Conservation (phyloP, 2,888 invertebrate species). For the Gibbula magus region DNA sequence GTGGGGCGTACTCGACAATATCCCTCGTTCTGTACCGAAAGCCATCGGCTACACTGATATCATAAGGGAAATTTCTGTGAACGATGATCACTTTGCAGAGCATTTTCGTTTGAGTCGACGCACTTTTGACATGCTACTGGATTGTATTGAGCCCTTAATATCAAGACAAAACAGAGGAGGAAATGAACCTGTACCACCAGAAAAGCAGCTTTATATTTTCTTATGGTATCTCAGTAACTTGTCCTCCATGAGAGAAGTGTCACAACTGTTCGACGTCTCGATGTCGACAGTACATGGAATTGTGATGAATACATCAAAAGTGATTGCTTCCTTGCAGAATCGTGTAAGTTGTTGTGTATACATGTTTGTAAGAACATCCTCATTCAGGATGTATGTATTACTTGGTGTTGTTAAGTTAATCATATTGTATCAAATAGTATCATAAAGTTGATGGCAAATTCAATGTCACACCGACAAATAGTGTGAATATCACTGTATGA, state of each 20-base stretch:
- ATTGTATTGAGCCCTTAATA: not conserved
- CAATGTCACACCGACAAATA: not conserved
- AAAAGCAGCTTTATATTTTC: slow-evolving; percentile 8
- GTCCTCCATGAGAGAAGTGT: slow-evolving; percentile 9
- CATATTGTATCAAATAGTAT: too few relatives aligned
- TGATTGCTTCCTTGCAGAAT: not conserved
- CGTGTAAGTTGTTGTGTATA: not conserved
- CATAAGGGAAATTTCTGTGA: not conserved
- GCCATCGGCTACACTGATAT: not conserved
- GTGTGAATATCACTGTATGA: not conserved
- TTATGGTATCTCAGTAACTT: not conserved
- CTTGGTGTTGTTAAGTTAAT: too few relatives aligned
- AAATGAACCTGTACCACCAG: slow-evolving; percentile 9
- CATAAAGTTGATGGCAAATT: not conserved
- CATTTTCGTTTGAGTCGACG: not conserved
- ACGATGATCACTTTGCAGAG: not conserved
- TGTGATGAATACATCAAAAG: not conserved
- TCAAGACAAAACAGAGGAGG: not conserved
- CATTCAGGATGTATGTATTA: not conserved
- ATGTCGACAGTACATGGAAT: slow-evolving; percentile 15
- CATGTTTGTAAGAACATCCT: not conserved
- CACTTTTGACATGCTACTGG: not conserved
- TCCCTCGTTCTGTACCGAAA: not conserved
- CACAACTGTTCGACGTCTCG: not conserved
- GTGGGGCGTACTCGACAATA: not conserved